These are phyloP conservation scores for Linnaemya vulpina DNA, from an alignment of 2,888 invertebrate species.

Conservation along the genomic window DNA sequence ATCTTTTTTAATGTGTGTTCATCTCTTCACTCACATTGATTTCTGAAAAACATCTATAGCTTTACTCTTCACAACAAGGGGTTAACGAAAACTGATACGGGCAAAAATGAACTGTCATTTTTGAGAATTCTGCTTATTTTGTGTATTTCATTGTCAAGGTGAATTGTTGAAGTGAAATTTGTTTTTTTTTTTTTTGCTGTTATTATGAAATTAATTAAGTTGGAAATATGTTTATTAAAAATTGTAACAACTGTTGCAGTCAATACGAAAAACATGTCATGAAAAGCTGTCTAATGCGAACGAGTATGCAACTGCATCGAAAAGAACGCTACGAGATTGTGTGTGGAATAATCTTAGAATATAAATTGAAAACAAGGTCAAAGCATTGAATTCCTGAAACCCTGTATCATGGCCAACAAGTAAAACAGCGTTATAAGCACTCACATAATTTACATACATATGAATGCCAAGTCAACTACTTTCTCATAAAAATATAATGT, in stretches of 20 bases:
- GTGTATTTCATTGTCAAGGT: conserved; percentile 71
- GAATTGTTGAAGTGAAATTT: conserved; percentile 57
- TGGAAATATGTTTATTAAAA: conserved; percentile 37
- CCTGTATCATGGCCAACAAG: conserved; percentile 41
- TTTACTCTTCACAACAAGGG: no score
- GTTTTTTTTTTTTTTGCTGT: conserved; percentile 31
- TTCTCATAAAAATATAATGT: no score
- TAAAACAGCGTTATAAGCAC: no score
- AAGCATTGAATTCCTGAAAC: conserved; percentile 51
- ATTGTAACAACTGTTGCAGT: conserved; percentile 29
- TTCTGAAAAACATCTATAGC: no score
- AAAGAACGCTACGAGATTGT: not conserved
- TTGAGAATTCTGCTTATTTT: no score
- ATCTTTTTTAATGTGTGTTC: no score
- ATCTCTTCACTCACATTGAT: no score
- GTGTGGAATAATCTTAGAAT: conserved; percentile 15
- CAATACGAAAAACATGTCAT: conserved; percentile 10
- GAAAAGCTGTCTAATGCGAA: conserved; percentile 30
- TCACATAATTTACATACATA: no score
- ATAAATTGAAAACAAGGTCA: conserved; percentile 23
- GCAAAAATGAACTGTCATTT: no score
- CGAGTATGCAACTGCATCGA: conserved; percentile 13
- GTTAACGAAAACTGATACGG: no score
- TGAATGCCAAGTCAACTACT: no score
- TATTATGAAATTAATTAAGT: conserved; percentile 38